Evolutionary conservation across 1,140 invertebrate genomes (phyloP).

Genomic region (Amphibalanus amphitrite): DNA sequence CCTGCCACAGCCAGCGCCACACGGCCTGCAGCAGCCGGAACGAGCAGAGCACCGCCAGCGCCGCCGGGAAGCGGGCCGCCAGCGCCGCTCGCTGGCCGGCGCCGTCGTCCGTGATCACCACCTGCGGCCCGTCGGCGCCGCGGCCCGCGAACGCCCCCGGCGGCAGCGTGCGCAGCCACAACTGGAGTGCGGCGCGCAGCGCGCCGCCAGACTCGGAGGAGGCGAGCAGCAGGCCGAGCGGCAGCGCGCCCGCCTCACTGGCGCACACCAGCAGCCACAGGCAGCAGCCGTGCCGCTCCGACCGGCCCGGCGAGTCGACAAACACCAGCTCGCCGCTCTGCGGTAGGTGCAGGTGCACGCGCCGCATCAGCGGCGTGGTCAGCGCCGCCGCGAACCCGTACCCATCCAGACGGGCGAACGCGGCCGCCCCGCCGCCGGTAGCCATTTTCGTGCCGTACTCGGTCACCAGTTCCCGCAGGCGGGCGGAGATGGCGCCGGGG

Average conservation of each 20-base stretch:
- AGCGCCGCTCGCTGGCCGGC: neutral
- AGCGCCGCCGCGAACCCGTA: neutral
- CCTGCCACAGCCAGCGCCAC: neutral
- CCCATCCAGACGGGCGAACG: neutral
- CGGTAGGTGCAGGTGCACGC: constrained; percentile 9
- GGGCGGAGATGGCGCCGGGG: no score
- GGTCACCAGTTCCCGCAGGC: neutral
- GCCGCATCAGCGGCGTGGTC: constrained; percentile 6
- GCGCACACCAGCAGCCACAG: constrained; percentile 6
- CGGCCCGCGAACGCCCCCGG: neutral
- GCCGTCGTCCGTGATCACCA: neutral
- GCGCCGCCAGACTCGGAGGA: neutral
- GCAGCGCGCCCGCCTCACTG: neutral
- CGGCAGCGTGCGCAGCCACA: neutral
- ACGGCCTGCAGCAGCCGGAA: neutral
- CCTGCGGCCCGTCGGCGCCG: neutral
- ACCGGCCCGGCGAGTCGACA: constrained; percentile 9
- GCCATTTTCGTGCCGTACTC: neutral
- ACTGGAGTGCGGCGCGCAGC: neutral
- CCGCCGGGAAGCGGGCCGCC: neutral
- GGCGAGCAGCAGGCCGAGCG: neutral
- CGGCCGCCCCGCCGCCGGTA: no score
- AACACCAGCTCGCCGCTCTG: constrained; percentile 8
- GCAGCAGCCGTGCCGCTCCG: constrained; percentile 13
- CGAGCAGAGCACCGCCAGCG: neutral